phyloP scores from a whole-genome alignment of 2,113 vertebrate species.

The Hystrix brachyura region DNA sequence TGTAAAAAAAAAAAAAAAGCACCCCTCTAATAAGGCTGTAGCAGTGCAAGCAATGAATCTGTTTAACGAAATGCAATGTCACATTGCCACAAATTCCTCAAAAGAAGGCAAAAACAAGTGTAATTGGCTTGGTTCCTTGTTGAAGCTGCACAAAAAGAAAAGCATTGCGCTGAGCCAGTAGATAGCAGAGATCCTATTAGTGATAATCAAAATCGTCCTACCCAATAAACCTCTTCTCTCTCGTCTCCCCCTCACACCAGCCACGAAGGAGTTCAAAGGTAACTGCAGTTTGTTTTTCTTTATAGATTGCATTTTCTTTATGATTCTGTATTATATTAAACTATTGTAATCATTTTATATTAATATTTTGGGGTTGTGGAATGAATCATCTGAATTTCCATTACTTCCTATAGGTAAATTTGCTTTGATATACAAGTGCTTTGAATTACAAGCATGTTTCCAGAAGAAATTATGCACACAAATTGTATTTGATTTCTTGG shows the following conservation, averaged over 20 bases:
- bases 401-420: not conserved
- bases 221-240: not conserved
- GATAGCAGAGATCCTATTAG: not conserved
- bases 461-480: not conserved
- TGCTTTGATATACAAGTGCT: not conserved
- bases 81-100: not conserved
- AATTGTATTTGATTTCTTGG: not conserved
- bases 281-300: not conserved
- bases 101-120: not conserved
- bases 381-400: not conserved
- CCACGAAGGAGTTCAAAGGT: not conserved
- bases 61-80: not conserved
- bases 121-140: not conserved
- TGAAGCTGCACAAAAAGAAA: not conserved
- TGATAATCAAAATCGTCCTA: not conserved
- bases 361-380: not conserved
- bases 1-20: not conserved
- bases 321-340: not conserved
- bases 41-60: not conserved
- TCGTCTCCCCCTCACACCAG: not conserved
- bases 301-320: not conserved
- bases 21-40: not conserved
- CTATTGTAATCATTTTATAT: not conserved
- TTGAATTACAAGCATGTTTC: not conserved
- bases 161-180: not conserved